Evolutionary conservation across 2,888 invertebrate species (phyloP).

Genomic region (Melangyna quadrimaculata): DNA sequence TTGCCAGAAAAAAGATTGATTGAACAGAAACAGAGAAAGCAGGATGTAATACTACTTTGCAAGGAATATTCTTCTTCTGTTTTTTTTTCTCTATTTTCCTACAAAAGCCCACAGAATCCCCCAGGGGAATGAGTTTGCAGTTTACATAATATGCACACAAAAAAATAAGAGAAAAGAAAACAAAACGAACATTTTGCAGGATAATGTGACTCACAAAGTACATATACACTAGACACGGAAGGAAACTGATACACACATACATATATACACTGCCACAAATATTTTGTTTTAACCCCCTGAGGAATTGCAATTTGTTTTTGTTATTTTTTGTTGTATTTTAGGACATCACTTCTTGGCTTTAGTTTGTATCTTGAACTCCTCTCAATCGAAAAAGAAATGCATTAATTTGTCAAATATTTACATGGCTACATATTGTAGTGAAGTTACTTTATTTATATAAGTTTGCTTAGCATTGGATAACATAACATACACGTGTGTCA

Average conservation of each 20-base stretch:
- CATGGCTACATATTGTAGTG: not conserved
- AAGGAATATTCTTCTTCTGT: not conserved
- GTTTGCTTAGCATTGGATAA: slow-evolving; percentile 33
- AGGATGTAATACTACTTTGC: not conserved
- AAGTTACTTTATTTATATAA: not conserved
- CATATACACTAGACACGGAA: slow-evolving; percentile 15
- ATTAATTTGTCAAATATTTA: slow-evolving; percentile 69
- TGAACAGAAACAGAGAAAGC: slow-evolving; percentile 8
- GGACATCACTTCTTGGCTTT: not conserved
- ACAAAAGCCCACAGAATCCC: slow-evolving; percentile 44
- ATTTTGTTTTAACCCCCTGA: slow-evolving; percentile 33
- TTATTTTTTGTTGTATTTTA: not conserved
- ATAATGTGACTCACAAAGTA: slow-evolving; percentile 47
- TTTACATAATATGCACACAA: slow-evolving; percentile 6
- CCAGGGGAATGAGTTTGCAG: slow-evolving; percentile 52
- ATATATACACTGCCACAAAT: not conserved
- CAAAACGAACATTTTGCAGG: slow-evolving; percentile 39
- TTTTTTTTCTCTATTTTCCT: not conserved
- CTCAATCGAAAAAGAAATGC: slow-evolving; percentile 64
- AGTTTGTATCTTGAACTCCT: slow-evolving; percentile 25
- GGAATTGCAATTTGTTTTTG: slow-evolving; percentile 60
- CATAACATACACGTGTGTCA: not conserved
- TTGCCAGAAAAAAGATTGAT: slow-evolving; percentile 49
- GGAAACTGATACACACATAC: slow-evolving; percentile 19
- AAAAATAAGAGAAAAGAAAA: slow-evolving; percentile 14